Evolutionary conservation across 1,140 invertebrate genomes (phyloP).

Genomic region (Pogonomyrmex californicus): DNA sequence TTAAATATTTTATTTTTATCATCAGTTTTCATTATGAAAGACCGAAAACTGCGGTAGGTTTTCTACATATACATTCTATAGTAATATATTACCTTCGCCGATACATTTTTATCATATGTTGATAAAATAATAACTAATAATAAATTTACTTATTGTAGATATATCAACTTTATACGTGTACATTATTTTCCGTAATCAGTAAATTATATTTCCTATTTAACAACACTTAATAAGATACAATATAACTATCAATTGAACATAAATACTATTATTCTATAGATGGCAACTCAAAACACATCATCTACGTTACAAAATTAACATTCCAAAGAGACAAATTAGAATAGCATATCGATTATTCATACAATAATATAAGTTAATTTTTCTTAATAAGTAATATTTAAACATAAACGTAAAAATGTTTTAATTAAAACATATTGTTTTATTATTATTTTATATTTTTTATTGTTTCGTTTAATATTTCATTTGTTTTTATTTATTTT

Average conservation of each 20-base stretch:
- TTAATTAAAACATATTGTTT: neutral
- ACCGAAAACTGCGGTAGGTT: no score
- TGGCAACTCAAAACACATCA: neutral
- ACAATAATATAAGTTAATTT: neutral
- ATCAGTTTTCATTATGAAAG: neutral
- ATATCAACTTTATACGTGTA: neutral
- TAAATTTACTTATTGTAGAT: neutral
- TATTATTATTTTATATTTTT: neutral
- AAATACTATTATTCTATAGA: neutral
- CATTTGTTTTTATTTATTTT: neutral
- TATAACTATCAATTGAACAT: neutral
- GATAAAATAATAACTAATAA: neutral
- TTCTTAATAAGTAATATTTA: neutral
- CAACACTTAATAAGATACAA: neutral
- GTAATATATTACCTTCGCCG: neutral
- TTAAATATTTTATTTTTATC: neutral
- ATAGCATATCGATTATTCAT: neutral
- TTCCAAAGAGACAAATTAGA: neutral
- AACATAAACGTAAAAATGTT: neutral
- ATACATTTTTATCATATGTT: neutral
- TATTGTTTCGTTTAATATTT: neutral
- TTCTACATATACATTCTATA: slow-evolving; percentile 12
- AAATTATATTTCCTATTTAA: slow-evolving; percentile 17
- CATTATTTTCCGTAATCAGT: neutral
- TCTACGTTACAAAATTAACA: neutral